A percentile compares a stretch with the other conserved stretches of the same genome.
Evolutionary conservation across 2,797 vertebrate genomes (phyloP).

Genomic region (Ciconia nigra): DNA sequence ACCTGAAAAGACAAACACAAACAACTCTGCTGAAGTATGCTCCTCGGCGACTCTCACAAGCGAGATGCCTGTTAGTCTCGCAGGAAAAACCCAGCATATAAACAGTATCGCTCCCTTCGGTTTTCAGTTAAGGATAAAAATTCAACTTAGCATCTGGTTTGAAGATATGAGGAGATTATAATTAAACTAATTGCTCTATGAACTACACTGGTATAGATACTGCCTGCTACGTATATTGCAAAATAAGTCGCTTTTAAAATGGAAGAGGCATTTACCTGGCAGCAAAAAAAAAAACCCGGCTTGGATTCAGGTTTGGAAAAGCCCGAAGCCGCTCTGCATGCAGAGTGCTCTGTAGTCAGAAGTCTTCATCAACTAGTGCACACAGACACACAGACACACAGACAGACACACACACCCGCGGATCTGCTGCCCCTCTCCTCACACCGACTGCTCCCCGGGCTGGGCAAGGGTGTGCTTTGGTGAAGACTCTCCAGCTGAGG

Average conservation of each 20-base stretch:
- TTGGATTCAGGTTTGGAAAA: background rate
- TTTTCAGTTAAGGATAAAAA: background rate
- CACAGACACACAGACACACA: no score
- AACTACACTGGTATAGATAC: background rate
- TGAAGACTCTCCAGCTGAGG: background rate
- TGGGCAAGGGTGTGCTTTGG: background rate
- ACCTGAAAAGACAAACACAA: background rate
- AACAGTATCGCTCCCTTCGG: background rate
- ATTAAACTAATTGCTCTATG: background rate
- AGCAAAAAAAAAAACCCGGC: background rate
- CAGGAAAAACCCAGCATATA: background rate
- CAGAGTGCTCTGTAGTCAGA: background rate
- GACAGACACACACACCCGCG: no score
- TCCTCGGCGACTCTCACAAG: background rate
- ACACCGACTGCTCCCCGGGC: background rate
- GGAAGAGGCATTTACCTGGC: constrained; percentile 10
- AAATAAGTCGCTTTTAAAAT: constrained; percentile 5
- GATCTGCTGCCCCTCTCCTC: background rate
- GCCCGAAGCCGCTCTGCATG: background rate
- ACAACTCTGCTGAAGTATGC: background rate
- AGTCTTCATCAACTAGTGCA: background rate
- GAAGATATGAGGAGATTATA: background rate
- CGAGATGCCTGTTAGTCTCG: background rate
- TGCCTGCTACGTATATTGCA: background rate
- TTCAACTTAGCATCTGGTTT: background rate